Percentiles rank a stretch among this genome's conserved stretches.
phyloP scores from a whole-genome alignment of 64 coral and sea anemone genomes.

The Acropora tenuis region DNA sequence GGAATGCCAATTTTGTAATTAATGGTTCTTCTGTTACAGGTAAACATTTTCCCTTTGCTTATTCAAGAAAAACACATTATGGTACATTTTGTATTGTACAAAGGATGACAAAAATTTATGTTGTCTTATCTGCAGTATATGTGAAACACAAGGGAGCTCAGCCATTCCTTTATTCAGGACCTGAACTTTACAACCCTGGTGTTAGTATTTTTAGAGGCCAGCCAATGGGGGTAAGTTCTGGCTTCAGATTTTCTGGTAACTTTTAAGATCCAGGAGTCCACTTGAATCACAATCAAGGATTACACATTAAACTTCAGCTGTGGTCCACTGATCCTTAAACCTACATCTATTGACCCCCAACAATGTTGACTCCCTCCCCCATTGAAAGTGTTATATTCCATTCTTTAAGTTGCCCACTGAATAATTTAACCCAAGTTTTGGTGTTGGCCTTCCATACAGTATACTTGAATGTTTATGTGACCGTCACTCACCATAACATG shows the following conservation, averaged over 20 bases:
- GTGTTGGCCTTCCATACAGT: slow-evolving; percentile 17
- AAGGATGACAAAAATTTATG: slow-evolving; percentile 7
- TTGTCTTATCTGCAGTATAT: slow-evolving; percentile 14
- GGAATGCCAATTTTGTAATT: slow-evolving; percentile 25
- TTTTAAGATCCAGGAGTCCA: slow-evolving; percentile 40
- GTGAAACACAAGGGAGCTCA: slow-evolving; percentile 33
- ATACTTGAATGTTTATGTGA: slow-evolving; percentile 13
- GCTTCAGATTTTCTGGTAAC: slow-evolving; percentile 37
- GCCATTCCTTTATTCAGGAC: slow-evolving; percentile 27
- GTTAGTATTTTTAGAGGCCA: slow-evolving; percentile 35
- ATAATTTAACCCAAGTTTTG: slow-evolving; percentile 12
- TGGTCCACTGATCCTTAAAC: slow-evolving; percentile 32
- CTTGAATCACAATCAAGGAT: slow-evolving; percentile 34
- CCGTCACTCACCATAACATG: slow-evolving; percentile 14
- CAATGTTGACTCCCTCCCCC: slow-evolving; percentile 4
- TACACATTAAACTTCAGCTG: slow-evolving; percentile 38
- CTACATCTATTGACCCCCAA: slow-evolving; percentile 27
- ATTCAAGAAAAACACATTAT: slow-evolving; percentile 13
- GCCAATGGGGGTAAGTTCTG: slow-evolving; percentile 32
- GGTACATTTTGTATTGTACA: slow-evolving; percentile 18
- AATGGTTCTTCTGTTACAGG: slow-evolving; percentile 2
- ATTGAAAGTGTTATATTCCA: slow-evolving; percentile 21
- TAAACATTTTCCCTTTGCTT: slow-evolving; percentile 6
- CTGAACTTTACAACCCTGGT: slow-evolving; percentile 29
- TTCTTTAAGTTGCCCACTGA: slow-evolving; percentile 15